Evolutionary conservation across 2,888 invertebrate genomes (phyloP).

Genomic region (Hypselothyrea guttata): DNA sequence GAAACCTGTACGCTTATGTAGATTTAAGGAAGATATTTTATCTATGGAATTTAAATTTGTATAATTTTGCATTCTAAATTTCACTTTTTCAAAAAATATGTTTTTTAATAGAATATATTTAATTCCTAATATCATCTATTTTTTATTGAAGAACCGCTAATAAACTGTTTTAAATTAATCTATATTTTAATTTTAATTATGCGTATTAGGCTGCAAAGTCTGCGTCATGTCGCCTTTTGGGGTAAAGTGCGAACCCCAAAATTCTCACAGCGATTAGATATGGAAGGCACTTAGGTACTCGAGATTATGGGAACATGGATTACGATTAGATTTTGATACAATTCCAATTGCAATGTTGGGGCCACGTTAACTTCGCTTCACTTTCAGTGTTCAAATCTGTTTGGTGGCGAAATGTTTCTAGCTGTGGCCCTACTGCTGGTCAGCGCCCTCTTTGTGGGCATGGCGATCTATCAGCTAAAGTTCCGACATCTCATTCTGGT

Average conservation of each 20-base stretch:
- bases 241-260: conserved; percentile 10
- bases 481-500: conserved; percentile 69
- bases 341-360: neutral
- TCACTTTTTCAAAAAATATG: no score
- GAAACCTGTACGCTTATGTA: no score
- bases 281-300: neutral
- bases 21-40: no score
- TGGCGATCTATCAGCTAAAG: conserved; percentile 67
- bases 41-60: no score
- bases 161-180: no score
- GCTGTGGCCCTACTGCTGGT: conserved; percentile 48
- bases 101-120: no score
- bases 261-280: conserved; percentile 33
- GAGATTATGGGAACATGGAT: conserved; percentile 4
- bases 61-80: no score
- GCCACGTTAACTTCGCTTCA: neutral
- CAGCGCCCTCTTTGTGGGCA: conserved; percentile 39
- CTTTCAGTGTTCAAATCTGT: conserved; percentile 11
- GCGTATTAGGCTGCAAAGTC: no score
- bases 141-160: no score
- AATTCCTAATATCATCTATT: no score
- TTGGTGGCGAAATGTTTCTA: conserved; percentile 51
- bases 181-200: no score
- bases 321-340: conserved; percentile 40
- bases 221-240: no score